These are phyloP conservation scores for Equus przewalskii DNA, from an alignment of 2,113 vertebrate genomes.

Conservation along the genomic window DNA sequence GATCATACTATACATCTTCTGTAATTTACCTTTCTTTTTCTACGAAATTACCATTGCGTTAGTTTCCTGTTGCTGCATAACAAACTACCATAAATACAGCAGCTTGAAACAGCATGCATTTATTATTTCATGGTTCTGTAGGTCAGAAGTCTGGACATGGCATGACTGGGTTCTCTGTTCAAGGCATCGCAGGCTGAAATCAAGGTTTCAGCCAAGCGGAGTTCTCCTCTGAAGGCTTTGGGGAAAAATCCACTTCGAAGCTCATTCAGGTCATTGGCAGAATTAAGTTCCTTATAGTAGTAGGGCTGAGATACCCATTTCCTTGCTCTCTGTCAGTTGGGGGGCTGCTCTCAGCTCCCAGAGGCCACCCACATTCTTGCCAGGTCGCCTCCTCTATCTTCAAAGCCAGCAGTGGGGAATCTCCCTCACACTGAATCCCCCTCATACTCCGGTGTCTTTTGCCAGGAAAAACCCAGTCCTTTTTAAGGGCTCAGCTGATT, in stretches of 20 bases:
- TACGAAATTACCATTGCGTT: not conserved
- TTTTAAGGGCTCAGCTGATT: not conserved
- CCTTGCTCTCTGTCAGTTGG: not conserved
- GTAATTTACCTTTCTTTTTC: not conserved
- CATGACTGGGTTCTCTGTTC: not conserved
- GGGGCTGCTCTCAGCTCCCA: not conserved
- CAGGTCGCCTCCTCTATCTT: not conserved
- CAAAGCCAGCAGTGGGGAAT: not conserved
- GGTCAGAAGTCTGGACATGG: not conserved
- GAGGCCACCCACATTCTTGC: not conserved
- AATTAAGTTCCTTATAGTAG: not conserved
- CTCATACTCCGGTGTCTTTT: not conserved
- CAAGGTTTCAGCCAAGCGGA: not conserved
- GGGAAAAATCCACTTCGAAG: not conserved
- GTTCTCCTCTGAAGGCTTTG: not conserved
- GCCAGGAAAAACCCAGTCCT: not conserved
- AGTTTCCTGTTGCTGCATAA: not conserved
- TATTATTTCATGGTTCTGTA: not conserved
- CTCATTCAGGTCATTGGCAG: not conserved
- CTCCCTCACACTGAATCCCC: not conserved
- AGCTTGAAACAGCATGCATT: not conserved
- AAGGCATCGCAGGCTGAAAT: not conserved
- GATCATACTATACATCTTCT: not conserved
- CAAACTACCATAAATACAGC: not conserved
- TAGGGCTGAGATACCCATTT: not conserved